Conservation (phyloP, 2,113 vertebrate genomes). For the Artemisiospiza belli region DNA sequence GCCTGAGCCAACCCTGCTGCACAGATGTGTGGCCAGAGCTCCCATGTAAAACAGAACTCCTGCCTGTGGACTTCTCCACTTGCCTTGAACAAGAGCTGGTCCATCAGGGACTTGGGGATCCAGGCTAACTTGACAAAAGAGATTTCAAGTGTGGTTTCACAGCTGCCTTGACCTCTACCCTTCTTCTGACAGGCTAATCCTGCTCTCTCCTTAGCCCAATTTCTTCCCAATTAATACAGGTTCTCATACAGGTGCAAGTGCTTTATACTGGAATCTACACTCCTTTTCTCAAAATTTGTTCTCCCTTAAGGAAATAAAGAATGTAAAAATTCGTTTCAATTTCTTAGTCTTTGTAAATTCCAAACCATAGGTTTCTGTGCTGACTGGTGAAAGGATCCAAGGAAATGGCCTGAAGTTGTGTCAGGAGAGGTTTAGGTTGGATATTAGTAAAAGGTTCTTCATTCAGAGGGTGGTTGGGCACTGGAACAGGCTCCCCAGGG, state of each 20-base stretch:
- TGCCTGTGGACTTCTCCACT: neutral
- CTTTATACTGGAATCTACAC: neutral
- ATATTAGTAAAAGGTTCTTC: neutral
- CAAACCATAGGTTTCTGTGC: neutral
- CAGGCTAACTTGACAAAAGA: neutral
- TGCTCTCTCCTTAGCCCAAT: neutral
- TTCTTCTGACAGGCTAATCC: neutral
- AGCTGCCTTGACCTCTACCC: neutral
- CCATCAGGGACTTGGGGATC: neutral
- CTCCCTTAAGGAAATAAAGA: neutral
- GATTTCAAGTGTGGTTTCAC: neutral
- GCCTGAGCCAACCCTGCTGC: neutral
- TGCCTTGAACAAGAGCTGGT: neutral
- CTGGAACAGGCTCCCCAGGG: too few species aligned
- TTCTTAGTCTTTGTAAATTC: neutral
- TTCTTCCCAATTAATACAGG: neutral
- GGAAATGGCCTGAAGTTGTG: neutral
- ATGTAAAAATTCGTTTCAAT: neutral
- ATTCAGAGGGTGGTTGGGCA: neutral
- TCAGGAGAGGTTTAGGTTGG: neutral
- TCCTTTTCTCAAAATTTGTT: neutral
- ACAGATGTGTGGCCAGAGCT: neutral
- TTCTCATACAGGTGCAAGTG: neutral
- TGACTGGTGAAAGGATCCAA: neutral
- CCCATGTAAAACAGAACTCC: accelerated